Percentiles rank a stretch among this genome's conserved stretches.
Conservation (phyloP, 2,113 vertebrate genomes). For the Caretta caretta region DNA sequence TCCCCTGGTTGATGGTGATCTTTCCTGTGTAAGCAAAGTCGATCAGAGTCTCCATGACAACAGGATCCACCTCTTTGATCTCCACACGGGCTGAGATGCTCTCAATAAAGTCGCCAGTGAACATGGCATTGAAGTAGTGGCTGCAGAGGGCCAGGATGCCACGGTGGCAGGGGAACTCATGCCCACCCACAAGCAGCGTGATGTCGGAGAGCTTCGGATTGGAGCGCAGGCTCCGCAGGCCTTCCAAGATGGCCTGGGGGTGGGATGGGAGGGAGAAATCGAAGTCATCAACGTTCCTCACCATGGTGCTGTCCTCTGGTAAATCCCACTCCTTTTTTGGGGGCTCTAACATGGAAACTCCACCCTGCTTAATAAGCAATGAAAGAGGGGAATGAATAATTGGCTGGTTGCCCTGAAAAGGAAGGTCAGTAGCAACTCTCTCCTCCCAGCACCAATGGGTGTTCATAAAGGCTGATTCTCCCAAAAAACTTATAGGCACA, state of each 20-base stretch:
- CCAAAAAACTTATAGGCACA: background rate
- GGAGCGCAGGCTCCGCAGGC: constrained; percentile 86
- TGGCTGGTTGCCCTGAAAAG: background rate
- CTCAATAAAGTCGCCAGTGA: constrained; percentile 92
- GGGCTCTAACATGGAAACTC: background rate
- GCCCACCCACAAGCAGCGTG: constrained; percentile 83
- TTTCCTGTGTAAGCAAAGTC: constrained; percentile 96
- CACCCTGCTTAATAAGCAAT: background rate
- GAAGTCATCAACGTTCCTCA: constrained; percentile 93
- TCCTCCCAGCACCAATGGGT: fast-evolving
- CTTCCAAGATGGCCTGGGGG: constrained; percentile 90
- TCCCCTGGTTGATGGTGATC: constrained; percentile 93
- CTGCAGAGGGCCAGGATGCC: constrained; percentile 94
- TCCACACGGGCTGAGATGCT: constrained; percentile 92
- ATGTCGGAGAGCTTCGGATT: constrained; percentile 92
- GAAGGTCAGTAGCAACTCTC: background rate
- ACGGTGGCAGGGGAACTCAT: constrained; percentile 95
- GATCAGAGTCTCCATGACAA: constrained; percentile 82
- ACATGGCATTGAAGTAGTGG: constrained; percentile 95
- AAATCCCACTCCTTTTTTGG: fast-evolving
- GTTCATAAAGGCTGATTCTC: background rate
- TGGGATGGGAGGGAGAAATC: constrained; percentile 94
- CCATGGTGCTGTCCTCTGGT: constrained; percentile 79
- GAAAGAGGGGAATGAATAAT: fast-evolving
- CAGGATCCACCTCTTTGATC: constrained; percentile 88